Conservation (phyloP, 2,888 invertebrate genomes). For the Sphaeridia pumilis region DNA sequence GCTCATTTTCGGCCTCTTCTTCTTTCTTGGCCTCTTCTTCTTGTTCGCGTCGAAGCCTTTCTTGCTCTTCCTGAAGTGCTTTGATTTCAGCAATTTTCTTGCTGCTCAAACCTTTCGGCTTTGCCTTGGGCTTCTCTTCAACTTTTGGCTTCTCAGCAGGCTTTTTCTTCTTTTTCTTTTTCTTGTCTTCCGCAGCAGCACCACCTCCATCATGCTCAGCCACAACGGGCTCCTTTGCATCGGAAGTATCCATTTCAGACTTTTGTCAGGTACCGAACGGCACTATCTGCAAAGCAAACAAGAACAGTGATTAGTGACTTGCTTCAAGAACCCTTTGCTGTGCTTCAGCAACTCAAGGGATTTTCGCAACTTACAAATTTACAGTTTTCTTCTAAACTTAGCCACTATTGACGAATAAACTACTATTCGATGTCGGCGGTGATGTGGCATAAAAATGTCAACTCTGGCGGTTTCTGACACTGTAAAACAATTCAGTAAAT, state of each 20-base stretch:
- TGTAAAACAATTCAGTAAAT: too few species aligned
- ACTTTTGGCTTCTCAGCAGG: slow-evolving; percentile 32
- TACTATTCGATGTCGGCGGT: too few species aligned
- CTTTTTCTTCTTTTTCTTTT: slow-evolving; percentile 32
- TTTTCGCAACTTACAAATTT: too few species aligned
- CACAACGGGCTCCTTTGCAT: slow-evolving; percentile 60
- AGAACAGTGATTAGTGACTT: too few species aligned
- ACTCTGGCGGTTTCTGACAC: too few species aligned
- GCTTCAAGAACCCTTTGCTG: too few species aligned
- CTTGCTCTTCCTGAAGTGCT: slow-evolving; percentile 90
- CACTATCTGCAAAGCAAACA: too few species aligned
- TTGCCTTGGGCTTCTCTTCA: slow-evolving; percentile 38
- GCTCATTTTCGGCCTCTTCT: slow-evolving; percentile 60
- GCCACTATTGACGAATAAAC: too few species aligned
- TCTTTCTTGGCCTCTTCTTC: slow-evolving; percentile 64
- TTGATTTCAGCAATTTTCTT: slow-evolving; percentile 55
- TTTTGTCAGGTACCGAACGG: too few species aligned
- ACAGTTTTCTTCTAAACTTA: too few species aligned
- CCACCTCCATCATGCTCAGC: slow-evolving; percentile 36
- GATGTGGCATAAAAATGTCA: too few species aligned
- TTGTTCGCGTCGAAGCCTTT: slow-evolving; percentile 57
- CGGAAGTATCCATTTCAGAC: slow-evolving; percentile 79
- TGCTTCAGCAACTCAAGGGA: too few species aligned
- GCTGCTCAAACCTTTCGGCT: slow-evolving; percentile 60
- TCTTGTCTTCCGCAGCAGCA: slow-evolving; percentile 25